Evolutionary conservation across 2,113 vertebrate species (phyloP).

Genomic region (Ceyx margarethae): DNA sequence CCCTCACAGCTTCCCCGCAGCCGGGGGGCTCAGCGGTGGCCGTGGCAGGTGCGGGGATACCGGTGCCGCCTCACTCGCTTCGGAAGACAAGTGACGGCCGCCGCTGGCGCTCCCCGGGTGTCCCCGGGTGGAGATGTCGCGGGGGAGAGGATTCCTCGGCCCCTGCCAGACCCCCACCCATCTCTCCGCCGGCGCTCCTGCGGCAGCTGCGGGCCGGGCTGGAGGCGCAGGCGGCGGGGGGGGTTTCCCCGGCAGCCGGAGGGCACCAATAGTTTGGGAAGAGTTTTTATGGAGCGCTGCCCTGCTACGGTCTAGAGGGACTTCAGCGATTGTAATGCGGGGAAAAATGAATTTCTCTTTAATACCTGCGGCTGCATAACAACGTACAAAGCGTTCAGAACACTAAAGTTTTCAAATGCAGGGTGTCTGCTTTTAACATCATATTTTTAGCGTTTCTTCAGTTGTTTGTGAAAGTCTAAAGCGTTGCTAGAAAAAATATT

Average conservation of each 20-base stretch:
- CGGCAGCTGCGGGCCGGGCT: neutral
- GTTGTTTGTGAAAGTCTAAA: neutral
- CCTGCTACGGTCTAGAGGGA: neutral
- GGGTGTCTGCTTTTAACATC: neutral
- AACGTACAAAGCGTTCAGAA: neutral
- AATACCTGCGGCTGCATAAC: accelerated
- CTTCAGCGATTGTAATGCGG: accelerated
- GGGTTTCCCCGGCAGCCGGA: too few species aligned
- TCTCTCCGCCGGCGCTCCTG: neutral
- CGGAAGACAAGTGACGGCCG: neutral
- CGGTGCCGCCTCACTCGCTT: neutral
- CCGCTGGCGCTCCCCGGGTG: neutral
- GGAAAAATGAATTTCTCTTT: neutral
- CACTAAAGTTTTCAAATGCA: neutral
- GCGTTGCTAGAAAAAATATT: accelerated
- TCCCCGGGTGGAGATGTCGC: neutral
- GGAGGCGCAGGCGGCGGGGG: neutral
- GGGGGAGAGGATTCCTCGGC: neutral
- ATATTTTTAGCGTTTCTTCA: neutral
- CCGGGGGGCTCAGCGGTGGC: neutral
- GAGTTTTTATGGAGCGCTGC: neutral
- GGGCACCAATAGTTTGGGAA: neutral
- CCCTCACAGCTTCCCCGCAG: neutral
- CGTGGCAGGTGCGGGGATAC: neutral
- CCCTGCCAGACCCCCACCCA: neutral